Conservation (phyloP, 1,140 invertebrate genomes). For the Drusus annulatus region DNA sequence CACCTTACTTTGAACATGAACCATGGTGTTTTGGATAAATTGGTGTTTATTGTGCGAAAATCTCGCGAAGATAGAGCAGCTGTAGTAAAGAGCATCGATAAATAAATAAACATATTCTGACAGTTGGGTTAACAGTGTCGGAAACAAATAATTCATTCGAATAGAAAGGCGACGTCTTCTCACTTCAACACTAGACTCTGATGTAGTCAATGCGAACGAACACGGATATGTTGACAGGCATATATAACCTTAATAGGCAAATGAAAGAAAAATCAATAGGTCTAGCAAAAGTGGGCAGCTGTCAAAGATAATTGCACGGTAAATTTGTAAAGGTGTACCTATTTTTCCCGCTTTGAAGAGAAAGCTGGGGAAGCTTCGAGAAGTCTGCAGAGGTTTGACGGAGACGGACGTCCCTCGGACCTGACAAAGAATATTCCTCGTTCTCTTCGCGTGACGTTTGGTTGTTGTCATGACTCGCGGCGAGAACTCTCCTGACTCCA, state of each 20-base stretch:
- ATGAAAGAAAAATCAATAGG: constrained; percentile 70
- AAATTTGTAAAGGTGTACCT: constrained; percentile 59
- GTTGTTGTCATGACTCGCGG: constrained; percentile 67
- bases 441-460: constrained; percentile 56
- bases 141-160: too few species aligned
- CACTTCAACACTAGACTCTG: too few species aligned
- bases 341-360: constrained; percentile 61
- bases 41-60: too few species aligned
- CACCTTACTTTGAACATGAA: too few species aligned
- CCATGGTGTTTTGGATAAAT: too few species aligned
- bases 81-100: too few species aligned
- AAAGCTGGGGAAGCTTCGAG: constrained; percentile 23
- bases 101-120: too few species aligned
- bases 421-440: constrained; percentile 16
- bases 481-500: constrained; percentile 73
- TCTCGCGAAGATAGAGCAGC: too few species aligned
- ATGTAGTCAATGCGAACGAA: too few species aligned
- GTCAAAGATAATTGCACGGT: constrained; percentile 44
- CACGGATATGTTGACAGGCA: constrained; percentile 45
- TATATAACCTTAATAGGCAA: constrained; percentile 66
- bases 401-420: constrained; percentile 24
- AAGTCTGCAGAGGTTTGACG: constrained; percentile 33
- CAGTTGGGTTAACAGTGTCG: too few species aligned
- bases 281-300: constrained; percentile 63
- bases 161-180: too few species aligned